Evolutionary conservation across 2,797 vertebrate genomes (phyloP).

Genomic region (Mormyrus proboscirostris): DNA sequence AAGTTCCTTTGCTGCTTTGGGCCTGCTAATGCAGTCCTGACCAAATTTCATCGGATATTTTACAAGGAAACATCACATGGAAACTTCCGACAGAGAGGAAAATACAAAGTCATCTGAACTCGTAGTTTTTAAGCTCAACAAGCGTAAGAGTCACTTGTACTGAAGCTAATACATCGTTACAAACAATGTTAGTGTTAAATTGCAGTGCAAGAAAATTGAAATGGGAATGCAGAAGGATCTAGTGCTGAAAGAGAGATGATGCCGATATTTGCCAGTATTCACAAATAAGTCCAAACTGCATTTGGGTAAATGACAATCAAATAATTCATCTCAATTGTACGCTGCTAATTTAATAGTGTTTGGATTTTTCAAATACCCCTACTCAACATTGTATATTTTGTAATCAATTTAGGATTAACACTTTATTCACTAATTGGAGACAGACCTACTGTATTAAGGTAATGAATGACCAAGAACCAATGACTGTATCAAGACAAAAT

Average conservation of each 20-base stretch:
- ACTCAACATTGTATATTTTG: background rate
- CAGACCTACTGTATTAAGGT: background rate
- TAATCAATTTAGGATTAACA: background rate
- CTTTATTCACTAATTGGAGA: background rate
- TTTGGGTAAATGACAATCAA: background rate
- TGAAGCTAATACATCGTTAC: slow-evolving; percentile 9
- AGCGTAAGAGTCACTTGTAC: slow-evolving; percentile 21
- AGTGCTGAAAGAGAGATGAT: background rate
- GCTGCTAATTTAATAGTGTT: background rate
- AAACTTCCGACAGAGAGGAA: slow-evolving; percentile 51
- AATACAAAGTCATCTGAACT: slow-evolving; percentile 73
- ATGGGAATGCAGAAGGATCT: background rate
- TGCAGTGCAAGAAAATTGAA: background rate
- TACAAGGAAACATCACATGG: slow-evolving; percentile 75
- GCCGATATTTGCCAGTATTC: background rate
- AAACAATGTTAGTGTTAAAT: background rate
- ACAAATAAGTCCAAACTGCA: background rate
- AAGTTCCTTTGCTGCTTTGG: slow-evolving; percentile 61
- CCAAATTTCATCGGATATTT: slow-evolving; percentile 91
- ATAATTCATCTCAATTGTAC: background rate
- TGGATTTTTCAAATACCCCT: background rate
- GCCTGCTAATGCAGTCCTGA: slow-evolving; percentile 68
- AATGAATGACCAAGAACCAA: background rate
- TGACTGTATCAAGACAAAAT: background rate
- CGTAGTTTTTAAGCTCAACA: slow-evolving; percentile 65